phyloP scores from a whole-genome alignment of 1,140 invertebrate species.

The Dryas iulia region DNA sequence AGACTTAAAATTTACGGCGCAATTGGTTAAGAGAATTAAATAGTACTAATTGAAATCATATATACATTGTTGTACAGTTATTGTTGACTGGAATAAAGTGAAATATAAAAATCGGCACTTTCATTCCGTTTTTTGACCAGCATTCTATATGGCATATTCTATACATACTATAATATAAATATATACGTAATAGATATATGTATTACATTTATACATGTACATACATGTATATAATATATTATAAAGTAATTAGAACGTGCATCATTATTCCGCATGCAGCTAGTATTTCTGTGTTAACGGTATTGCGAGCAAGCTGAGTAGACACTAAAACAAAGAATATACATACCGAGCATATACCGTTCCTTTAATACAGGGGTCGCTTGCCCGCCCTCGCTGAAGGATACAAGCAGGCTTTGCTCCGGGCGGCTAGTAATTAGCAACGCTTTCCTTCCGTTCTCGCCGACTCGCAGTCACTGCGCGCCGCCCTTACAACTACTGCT shows the following conservation, averaged over 20 bases:
- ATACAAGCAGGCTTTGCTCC: conserved; percentile 38
- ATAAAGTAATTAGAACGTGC: background rate
- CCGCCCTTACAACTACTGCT: conserved; percentile 31
- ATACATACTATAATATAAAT: too few species aligned
- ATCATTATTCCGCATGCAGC: background rate
- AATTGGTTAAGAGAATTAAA: background rate
- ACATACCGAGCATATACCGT: conserved; percentile 27
- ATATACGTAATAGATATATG: background rate
- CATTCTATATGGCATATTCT: too few species aligned
- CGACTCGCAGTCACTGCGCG: conserved; percentile 34
- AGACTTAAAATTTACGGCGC: conserved; percentile 5
- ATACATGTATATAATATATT: too few species aligned
- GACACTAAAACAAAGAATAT: conserved; percentile 23
- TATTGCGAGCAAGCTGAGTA: conserved; percentile 1
- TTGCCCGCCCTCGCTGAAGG: conserved; percentile 30
- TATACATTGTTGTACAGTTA: too few species aligned
- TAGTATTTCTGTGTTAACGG: background rate
- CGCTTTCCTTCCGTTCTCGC: conserved; percentile 66
- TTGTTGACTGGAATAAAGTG: background rate
- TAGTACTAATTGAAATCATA: background rate
- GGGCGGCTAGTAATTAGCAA: conserved; percentile 69
- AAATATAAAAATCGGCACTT: background rate
- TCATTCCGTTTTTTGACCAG: too few species aligned
- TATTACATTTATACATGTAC: conserved; percentile 5
- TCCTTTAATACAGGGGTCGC: conserved; percentile 27